Conservation (phyloP, 1,140 invertebrate genomes). For the Lycorma delicatula region DNA sequence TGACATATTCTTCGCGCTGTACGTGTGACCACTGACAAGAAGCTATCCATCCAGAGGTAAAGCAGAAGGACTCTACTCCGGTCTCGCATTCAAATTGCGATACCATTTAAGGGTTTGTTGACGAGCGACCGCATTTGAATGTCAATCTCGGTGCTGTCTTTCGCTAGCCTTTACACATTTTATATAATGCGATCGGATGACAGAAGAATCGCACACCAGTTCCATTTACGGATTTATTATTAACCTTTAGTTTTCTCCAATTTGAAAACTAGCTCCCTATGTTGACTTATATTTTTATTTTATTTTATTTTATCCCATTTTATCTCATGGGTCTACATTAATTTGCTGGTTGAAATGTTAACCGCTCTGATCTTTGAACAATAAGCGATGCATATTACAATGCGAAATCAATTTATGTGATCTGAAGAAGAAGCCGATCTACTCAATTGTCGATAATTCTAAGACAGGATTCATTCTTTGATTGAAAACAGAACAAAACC, state of each 20-base stretch:
- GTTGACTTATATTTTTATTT: not conserved
- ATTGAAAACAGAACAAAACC: too few species aligned
- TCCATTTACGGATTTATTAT: constrained; percentile 15
- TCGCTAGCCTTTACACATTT: constrained; percentile 16
- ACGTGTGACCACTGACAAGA: constrained; percentile 9
- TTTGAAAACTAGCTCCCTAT: not conserved
- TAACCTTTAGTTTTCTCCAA: constrained; percentile 5
- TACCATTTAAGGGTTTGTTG: constrained; percentile 3
- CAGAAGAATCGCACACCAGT: constrained; percentile 12
- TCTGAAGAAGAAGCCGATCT: too few species aligned
- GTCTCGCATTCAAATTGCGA: constrained; percentile 11
- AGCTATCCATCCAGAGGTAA: constrained; percentile 3
- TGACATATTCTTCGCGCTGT: constrained; percentile 10
- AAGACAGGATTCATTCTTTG: too few species aligned
- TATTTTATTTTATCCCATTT: too few species aligned
- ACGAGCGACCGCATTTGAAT: not conserved
- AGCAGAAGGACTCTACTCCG: not conserved
- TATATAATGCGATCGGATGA: constrained; percentile 15
- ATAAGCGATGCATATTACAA: too few species aligned
- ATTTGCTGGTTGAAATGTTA: not conserved
- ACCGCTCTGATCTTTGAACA: not conserved
- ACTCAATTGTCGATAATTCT: too few species aligned
- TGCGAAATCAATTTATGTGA: too few species aligned
- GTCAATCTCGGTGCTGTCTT: constrained; percentile 7
- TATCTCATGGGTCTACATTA: not conserved